These are phyloP conservation scores for Cephalopachus bancanus DNA, from an alignment of 2,797 vertebrate species.

Conservation along the genomic window DNA sequence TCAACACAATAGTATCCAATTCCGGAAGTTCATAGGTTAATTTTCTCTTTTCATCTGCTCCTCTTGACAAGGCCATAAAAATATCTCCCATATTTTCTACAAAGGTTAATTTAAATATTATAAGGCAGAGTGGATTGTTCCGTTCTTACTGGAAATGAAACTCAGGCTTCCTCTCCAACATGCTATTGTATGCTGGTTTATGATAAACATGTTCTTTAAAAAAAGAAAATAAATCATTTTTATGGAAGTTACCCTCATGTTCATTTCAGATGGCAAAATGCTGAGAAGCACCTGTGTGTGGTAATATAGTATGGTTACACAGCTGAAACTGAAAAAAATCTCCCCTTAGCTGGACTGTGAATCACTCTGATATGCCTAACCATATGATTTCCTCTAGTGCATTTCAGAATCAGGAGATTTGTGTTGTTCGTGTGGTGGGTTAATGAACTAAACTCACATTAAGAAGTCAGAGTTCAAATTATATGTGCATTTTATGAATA, in stretches of 20 bases:
- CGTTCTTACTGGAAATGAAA: slow-evolving; percentile 75
- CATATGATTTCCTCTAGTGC: slow-evolving; percentile 77
- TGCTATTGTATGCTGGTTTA: slow-evolving; percentile 54
- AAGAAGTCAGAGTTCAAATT: slow-evolving; percentile 81
- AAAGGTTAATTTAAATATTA: slow-evolving; percentile 33
- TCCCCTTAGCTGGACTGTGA: slow-evolving; percentile 71
- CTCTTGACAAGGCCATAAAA: not conserved
- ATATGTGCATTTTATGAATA: not conserved
- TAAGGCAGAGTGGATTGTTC: not conserved
- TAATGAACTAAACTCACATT: slow-evolving; percentile 83
- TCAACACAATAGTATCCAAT: not conserved
- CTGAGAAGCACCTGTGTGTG: slow-evolving; percentile 57
- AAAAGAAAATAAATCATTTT: slow-evolving; percentile 76
- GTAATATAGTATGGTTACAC: slow-evolving; percentile 52
- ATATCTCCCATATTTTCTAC: not conserved
- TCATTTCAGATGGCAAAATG: slow-evolving; percentile 80
- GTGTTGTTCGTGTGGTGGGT: slow-evolving; percentile 75
- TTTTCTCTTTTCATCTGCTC: not conserved
- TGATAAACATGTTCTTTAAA: slow-evolving; percentile 67
- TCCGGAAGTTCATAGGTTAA: not conserved
- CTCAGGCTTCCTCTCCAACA: slow-evolving; percentile 24
- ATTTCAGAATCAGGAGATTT: slow-evolving; percentile 79
- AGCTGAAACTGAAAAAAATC: slow-evolving; percentile 35
- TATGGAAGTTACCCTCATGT: slow-evolving; percentile 71
- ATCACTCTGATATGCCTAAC: slow-evolving; percentile 74